These are phyloP conservation scores for Augiades crinisus DNA, from an alignment of 2,888 invertebrate genomes.

Conservation along the genomic window DNA sequence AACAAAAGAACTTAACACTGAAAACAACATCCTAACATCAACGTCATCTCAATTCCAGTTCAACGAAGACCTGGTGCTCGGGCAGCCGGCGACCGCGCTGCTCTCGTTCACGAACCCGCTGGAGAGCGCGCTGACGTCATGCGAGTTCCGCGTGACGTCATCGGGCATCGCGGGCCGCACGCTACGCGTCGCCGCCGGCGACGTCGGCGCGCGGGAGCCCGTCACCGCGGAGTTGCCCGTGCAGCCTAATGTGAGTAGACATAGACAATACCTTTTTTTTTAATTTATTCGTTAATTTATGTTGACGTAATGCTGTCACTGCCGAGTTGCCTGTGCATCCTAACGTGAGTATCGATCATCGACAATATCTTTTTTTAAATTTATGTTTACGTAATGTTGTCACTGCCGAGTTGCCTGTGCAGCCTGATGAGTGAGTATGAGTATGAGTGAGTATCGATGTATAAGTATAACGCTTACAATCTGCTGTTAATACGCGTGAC, in stretches of 20 bases:
- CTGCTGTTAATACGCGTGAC: no score
- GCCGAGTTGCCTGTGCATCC: constrained; percentile 83
- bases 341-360: constrained; percentile 55
- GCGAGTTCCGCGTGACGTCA: constrained; percentile 86
- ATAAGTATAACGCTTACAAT: no score
- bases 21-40: no score
- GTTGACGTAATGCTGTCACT: no score
- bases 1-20: no score
- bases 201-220: constrained; percentile 78
- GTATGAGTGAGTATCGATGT: no score
- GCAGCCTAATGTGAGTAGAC: constrained; percentile 75
- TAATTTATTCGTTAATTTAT: no score
- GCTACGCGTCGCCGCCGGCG: constrained; percentile 73
- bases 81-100: constrained; percentile 75
- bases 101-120: constrained; percentile 87
- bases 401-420: constrained; percentile 78
- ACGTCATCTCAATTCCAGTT: constrained; percentile 74
- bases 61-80: constrained; percentile 81
- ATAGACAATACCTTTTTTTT: not conserved
- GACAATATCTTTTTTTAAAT: not conserved
- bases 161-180: constrained; percentile 84
- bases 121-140: constrained; percentile 82
- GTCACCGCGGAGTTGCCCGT: constrained; percentile 81
- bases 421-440: constrained; percentile 78
- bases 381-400: no score